Percentiles rank a stretch among this genome's conserved stretches.
These are phyloP conservation scores for Tineola bisselliella DNA, from an alignment of 2,888 invertebrate species.

Conservation along the genomic window DNA sequence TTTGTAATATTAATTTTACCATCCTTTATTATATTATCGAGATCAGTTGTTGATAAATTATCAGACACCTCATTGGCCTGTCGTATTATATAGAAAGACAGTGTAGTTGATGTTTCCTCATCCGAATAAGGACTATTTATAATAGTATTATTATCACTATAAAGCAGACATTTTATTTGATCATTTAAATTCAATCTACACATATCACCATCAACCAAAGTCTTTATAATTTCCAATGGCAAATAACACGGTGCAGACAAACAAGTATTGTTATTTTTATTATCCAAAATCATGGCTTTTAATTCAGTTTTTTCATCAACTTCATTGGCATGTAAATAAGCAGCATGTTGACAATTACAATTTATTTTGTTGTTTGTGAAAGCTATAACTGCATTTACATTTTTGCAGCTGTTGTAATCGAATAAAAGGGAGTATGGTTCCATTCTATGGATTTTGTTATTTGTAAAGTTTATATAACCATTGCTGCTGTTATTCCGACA, in stretches of 20 bases:
- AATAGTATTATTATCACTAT: slow-evolving; percentile 35
- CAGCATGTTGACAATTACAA: slow-evolving; percentile 60
- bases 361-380: slow-evolving; percentile 52
- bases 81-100: slow-evolving; percentile 56
- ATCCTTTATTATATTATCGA: slow-evolving; percentile 44
- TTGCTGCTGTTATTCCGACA: slow-evolving; percentile 30
- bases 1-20: slow-evolving; percentile 50
- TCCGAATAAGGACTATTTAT: slow-evolving; percentile 37
- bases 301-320: slow-evolving; percentile 26
- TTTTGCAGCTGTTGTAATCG: slow-evolving; percentile 52
- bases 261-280: slow-evolving; percentile 55
- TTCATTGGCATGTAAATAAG: slow-evolving; percentile 36
- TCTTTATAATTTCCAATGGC: slow-evolving; percentile 48
- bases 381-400: slow-evolving; percentile 37
- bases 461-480: slow-evolving; percentile 48
- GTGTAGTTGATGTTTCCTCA: slow-evolving; percentile 49
- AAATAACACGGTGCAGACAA: slow-evolving; percentile 50
- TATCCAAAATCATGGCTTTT: slow-evolving; percentile 46
- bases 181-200: slow-evolving; percentile 49
- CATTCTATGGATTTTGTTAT: slow-evolving; percentile 47
- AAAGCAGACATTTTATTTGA: slow-evolving; percentile 54
- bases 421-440: slow-evolving; percentile 58
- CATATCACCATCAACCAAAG: slow-evolving; percentile 50
- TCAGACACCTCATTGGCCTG: slow-evolving; percentile 47
- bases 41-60: slow-evolving; percentile 49